A percentile compares a stretch with the other conserved stretches of the same genome.
Evolutionary conservation across 2,113 vertebrate species (phyloP).

Genomic region (Dendrocopos noguchii): DNA sequence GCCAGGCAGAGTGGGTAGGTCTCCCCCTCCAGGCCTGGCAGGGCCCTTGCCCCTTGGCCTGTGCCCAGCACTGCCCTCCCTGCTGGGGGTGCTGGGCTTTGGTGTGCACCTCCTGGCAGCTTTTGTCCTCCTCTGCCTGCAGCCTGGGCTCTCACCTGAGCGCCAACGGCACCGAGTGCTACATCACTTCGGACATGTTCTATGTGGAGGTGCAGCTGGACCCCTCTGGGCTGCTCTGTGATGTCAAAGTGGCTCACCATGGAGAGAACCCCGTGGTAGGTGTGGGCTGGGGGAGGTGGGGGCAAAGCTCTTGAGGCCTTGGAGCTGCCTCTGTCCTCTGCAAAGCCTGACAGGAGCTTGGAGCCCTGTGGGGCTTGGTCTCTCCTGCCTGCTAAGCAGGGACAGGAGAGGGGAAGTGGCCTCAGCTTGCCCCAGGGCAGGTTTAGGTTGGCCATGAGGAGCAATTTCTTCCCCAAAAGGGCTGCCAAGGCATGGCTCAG

Average conservation of each 20-base stretch:
- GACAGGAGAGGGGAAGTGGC: too few relatives aligned
- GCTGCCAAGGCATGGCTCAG: too few relatives aligned
- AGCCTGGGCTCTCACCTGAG: constrained; percentile 96
- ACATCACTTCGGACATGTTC: constrained; percentile 99
- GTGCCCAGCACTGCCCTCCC: background rate
- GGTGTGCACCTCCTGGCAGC: background rate
- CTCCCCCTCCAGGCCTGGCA: background rate
- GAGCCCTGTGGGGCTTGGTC: too few relatives aligned
- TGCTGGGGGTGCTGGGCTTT: background rate
- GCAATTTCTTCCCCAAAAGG: too few relatives aligned
- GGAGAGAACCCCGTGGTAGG: constrained; percentile 97
- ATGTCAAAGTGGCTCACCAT: constrained; percentile 98
- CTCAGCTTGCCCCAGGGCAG: too few relatives aligned
- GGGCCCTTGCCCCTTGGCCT: background rate
- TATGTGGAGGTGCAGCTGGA: constrained; percentile 98
- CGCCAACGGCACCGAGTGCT: constrained; percentile 94
- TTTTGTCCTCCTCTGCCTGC: background rate
- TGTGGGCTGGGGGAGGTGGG: background rate
- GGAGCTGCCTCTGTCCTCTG: background rate
- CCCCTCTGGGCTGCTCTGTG: constrained; percentile 88
- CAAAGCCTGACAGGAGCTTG: too few relatives aligned
- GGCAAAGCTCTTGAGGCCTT: fast-evolving
- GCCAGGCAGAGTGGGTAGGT: constrained; percentile 94
- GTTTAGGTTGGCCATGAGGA: too few relatives aligned
- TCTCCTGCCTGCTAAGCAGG: too few relatives aligned